Evolutionary conservation across 1,140 invertebrate species (phyloP), one percentile per base, ranked within the genome.

Genomic region (Caenorhabditis briggsae): DNA sequence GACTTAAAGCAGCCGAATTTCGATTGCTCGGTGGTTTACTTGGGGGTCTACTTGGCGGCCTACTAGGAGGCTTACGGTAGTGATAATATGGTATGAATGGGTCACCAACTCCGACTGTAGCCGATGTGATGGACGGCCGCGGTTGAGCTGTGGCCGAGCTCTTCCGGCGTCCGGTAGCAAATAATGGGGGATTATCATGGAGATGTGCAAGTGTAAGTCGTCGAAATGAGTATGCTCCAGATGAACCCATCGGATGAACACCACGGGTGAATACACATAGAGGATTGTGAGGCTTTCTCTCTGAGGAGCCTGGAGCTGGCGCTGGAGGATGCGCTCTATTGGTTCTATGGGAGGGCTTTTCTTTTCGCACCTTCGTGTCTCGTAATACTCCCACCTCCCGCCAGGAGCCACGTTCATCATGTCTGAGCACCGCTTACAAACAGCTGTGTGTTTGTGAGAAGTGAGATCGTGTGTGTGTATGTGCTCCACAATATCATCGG

Each of bases 261-360:
- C 46, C 70, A 50, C 70, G 18, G 46, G 25, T 48, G 70, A 78
- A 78, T 78, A 78, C 70, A 12, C 70, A 78, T 78, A 78, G 70
- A 78, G 46, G n/a, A 50, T 78, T 78, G 70, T 78, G 70, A 78
- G 70, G 33, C 33, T 33, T 33, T 33, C 46, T 78, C 20, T 50
- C 70, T 16, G 43, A 46, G 70, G 33, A 23, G 43, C 33, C 33
- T 78, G 70, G 70, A 78, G 70, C 70, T 78, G 70, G 70, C 3
- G 14, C 70, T 78, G 70, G 70, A 33, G 33, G 33, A 50, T 78
- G 70, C 70, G 70, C 70, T 78, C 70, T 78, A 78, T 78, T 78
- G 70, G 70, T 78, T 78, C 70, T 78, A 78, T 78, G 70, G 70
- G 70, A 78, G 70, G 70, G 70, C 70, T 78, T 46, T 78, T 78